Conservation (phyloP, 2,113 vertebrate species). For the Chitala chitala region DNA sequence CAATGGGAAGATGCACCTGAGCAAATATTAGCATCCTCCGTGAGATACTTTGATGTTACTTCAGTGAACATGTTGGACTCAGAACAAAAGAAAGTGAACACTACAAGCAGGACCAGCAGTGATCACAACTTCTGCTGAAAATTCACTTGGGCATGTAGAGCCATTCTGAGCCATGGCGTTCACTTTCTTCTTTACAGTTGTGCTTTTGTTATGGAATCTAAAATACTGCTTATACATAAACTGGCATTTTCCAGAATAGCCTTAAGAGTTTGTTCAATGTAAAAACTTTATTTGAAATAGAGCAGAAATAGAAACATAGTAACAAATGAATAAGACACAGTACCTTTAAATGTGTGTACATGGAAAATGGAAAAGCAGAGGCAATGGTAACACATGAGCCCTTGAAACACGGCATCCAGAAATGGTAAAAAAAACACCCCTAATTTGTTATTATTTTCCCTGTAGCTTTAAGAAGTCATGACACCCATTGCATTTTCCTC, state of each 20-base stretch:
- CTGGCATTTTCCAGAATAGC: too few relatives aligned
- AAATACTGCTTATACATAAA: too few relatives aligned
- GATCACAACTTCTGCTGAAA: not conserved
- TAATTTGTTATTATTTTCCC: not conserved
- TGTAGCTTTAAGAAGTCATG: not conserved
- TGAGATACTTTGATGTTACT: conserved; percentile 32
- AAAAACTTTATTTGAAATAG: too few relatives aligned
- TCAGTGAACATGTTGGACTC: not conserved
- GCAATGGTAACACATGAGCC: not conserved
- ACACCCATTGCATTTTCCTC: not conserved
- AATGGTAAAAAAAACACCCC: not conserved
- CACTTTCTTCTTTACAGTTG: too few relatives aligned
- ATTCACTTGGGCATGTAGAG: not conserved
- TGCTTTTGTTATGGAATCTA: too few relatives aligned
- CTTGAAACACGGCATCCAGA: not conserved
- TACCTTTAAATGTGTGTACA: too few relatives aligned
- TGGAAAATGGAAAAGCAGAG: not conserved
- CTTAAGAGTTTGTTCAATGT: too few relatives aligned
- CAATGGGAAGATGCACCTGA: conserved; percentile 37
- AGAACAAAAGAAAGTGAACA: conserved; percentile 17
- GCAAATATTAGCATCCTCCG: conserved; percentile 39
- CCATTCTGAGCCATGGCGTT: too few relatives aligned
- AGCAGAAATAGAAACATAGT: too few relatives aligned
- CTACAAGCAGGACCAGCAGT: not conserved
- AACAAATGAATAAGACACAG: too few relatives aligned